phyloP scores from a whole-genome alignment of 2,113 vertebrate genomes.

The Ictidomys tridecemlineatus region DNA sequence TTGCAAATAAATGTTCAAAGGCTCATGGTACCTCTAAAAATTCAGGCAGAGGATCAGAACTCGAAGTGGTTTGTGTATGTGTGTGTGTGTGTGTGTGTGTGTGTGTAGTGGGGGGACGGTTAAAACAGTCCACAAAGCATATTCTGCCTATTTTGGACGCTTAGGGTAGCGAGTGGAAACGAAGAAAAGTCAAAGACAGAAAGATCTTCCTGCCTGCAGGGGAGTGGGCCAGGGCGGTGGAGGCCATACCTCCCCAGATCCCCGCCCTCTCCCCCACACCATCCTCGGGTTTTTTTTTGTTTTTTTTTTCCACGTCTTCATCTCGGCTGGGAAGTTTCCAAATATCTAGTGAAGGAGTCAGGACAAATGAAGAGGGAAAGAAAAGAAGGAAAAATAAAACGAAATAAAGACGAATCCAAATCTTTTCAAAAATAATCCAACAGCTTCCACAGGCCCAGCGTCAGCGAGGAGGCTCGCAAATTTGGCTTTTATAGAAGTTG shows the following conservation, averaged over 20 bases:
- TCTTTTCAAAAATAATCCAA: conserved; percentile 71
- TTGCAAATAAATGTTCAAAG: background rate
- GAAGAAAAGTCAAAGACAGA: conserved; percentile 15
- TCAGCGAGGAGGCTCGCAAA: conserved; percentile 70
- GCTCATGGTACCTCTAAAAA: conserved; percentile 7
- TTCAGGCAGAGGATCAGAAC: background rate
- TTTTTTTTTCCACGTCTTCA: conserved; percentile 31
- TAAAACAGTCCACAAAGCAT: conserved; percentile 40
- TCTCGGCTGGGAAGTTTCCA: conserved; percentile 57
- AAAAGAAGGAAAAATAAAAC: background rate
- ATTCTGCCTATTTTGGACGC: background rate
- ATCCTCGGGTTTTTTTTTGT: background rate
- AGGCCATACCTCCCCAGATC: background rate
- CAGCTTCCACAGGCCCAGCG: conserved; percentile 74
- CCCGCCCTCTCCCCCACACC: background rate
- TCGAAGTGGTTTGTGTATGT: background rate
- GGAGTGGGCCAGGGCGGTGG: background rate
- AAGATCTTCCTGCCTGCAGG: background rate
- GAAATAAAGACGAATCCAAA: conserved; percentile 43
- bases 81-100: background rate
- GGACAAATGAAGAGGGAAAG: conserved; percentile 6
- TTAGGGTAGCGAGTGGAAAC: background rate
- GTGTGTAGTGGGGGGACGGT: background rate
- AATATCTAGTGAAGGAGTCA: conserved; percentile 8
- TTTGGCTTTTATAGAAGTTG: conserved; percentile 69